Conservation (phyloP, 2,888 invertebrate species). For the Rhorus exstirpatorius region DNA sequence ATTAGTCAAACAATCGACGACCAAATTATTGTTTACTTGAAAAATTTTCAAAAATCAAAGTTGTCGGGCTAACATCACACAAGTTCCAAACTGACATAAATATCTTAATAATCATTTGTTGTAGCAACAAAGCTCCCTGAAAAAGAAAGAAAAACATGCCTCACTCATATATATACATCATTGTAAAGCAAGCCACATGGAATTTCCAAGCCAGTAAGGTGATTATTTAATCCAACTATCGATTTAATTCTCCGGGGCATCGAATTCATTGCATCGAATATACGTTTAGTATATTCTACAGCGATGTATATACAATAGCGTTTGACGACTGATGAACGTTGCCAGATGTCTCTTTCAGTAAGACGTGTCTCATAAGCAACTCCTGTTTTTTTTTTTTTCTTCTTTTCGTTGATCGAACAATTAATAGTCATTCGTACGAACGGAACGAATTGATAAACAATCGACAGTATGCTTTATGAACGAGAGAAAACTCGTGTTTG, state of each 20-base stretch:
- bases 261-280: slow-evolving; percentile 14
- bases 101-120: too few species aligned
- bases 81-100: too few species aligned
- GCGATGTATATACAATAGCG: slow-evolving; percentile 18
- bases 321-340: slow-evolving; percentile 15
- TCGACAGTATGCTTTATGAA: slow-evolving; percentile 3
- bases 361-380: slow-evolving; percentile 50
- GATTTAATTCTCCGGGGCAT: slow-evolving; percentile 12
- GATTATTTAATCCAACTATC: not conserved
- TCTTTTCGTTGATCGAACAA: slow-evolving; percentile 19
- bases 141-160: too few species aligned
- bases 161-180: too few species aligned
- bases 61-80: too few species aligned
- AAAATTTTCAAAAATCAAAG: too few species aligned
- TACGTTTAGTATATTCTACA: not conserved
- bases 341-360: slow-evolving; percentile 6
- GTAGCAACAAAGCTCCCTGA: too few species aligned
- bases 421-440: slow-evolving; percentile 42
- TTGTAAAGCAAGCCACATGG: not conserved
- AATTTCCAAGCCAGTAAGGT: not conserved
- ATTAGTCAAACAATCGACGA: too few species aligned
- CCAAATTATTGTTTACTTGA: too few species aligned
- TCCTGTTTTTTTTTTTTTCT: not conserved
- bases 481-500: not conserved
- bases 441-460: slow-evolving; percentile 49